These are phyloP conservation scores for Melangyna quadrimaculata DNA, from an alignment of 2,888 invertebrate species.

Conservation along the genomic window DNA sequence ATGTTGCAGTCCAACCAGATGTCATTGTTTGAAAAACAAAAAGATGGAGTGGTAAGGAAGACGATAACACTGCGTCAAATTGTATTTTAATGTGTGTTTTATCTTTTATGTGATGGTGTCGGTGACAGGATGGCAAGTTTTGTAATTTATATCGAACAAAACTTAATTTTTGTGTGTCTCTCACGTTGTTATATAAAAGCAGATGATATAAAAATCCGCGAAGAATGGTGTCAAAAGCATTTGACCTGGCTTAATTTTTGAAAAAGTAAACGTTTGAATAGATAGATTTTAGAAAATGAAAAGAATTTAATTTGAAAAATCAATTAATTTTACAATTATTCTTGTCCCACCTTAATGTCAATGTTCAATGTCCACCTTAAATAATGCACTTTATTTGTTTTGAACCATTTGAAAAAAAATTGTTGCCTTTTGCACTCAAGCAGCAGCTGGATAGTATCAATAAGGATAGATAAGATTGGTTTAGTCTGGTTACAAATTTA, in stretches of 20 bases:
- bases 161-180: conserved; percentile 18
- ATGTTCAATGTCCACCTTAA: too few species aligned
- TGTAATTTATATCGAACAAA: conserved; percentile 63
- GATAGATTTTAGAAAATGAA: too few species aligned
- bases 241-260: neutral
- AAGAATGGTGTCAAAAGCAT: neutral
- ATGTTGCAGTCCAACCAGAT: conserved; percentile 42
- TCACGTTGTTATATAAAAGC: neutral
- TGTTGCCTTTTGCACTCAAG: too few species aligned
- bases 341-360: too few species aligned
- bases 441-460: too few species aligned
- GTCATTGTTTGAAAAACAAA: conserved; percentile 37
- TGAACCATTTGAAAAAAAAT: too few species aligned
- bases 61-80: conserved; percentile 52
- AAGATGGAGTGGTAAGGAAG: conserved; percentile 7
- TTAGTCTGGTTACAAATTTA: too few species aligned
- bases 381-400: too few species aligned
- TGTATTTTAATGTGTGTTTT: conserved; percentile 53
- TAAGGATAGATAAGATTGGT: too few species aligned
- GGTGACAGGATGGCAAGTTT: conserved; percentile 61
- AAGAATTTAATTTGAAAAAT: too few species aligned
- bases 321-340: too few species aligned
- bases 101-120: conserved; percentile 47
- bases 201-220: neutral
- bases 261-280: too few species aligned